A percentile compares a stretch with the other conserved stretches of the same genome.
phyloP scores from a whole-genome alignment of 2,113 vertebrate genomes.

The Sula dactylatra region DNA sequence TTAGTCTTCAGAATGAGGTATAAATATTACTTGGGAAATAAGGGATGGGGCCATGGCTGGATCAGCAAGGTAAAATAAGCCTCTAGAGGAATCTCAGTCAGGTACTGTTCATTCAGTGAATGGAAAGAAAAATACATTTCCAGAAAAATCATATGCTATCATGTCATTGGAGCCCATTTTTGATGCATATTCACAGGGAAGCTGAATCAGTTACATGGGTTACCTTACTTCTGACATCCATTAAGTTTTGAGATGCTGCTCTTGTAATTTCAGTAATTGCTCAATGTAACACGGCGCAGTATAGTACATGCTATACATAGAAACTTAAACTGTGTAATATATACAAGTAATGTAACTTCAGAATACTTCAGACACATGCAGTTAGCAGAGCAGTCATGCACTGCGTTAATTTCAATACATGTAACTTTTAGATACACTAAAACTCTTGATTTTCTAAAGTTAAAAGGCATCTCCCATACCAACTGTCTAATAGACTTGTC shows the following conservation, averaged over 20 bases:
- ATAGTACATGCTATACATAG: background rate
- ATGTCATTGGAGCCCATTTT: background rate
- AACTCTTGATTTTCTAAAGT: background rate
- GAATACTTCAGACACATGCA: background rate
- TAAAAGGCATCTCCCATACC: background rate
- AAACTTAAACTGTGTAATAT: background rate
- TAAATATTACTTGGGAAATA: background rate
- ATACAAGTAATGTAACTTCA: background rate
- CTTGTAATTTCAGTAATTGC: background rate
- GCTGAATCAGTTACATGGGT: background rate
- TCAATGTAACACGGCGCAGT: background rate
- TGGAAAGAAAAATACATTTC: background rate
- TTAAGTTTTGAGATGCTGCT: background rate
- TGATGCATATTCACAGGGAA: background rate
- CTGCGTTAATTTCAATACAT: background rate
- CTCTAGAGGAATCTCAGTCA: background rate
- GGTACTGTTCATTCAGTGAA: background rate
- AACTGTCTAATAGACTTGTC: background rate
- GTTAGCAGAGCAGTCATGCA: background rate
- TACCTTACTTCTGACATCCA: background rate
- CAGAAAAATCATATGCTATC: background rate
- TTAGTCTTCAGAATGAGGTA: background rate
- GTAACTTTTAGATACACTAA: background rate
- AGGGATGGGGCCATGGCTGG: background rate
- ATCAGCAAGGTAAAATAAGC: background rate